Evolutionary conservation across 2,888 invertebrate genomes (phyloP), one percentile per base, ranked within the genome.

Genomic region (Xestia ashworthii): DNA sequence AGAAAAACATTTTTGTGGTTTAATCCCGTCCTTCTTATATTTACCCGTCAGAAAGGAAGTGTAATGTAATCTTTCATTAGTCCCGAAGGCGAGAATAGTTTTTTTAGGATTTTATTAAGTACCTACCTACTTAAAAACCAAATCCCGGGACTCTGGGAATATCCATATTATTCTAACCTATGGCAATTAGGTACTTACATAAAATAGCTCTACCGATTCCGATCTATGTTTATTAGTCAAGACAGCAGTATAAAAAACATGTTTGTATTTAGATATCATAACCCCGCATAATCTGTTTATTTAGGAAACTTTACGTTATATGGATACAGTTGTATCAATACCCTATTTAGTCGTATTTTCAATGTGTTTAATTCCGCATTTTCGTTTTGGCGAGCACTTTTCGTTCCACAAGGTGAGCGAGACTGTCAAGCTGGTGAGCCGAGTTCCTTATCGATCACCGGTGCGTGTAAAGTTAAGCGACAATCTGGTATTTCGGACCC

Each of bases 351-450:
- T 62, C 38, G 16, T 64, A 44, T 58, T 55, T 69, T 44, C 11
- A 68, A 44, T 41, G 46, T 50, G 44, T n/a, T 22, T 0, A 22
- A 46, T 25, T 25, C 5, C 25, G 6, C 8, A 44, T 66, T 83
- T 74, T 67, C 32, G 50, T 46, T 69, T 62, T 60, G 50, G 41
- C 3, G 4, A 48, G 46, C 14, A 55, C 44, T 72, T 82, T 69
- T 74, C 67, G 53, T 53, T 71, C 73, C 19, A 25, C 76, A 84
- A 86, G 79, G 87, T 71, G 65, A 81, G 55, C 83, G 53, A 74
- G 58, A 74, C 4, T 74, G 58, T 76, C 58, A 64, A 25, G 41
- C 32, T 58, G 38, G 71, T 58, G 53, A 70, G 58, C 32, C 46
- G 66, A 50, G 38, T 38, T 16, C 53, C 44, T 11, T 48, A 41